Percentiles rank a stretch among this genome's conserved stretches.
phyloP scores from a whole-genome alignment of 2,888 invertebrate species.

The Fragum sueziense region DNA sequence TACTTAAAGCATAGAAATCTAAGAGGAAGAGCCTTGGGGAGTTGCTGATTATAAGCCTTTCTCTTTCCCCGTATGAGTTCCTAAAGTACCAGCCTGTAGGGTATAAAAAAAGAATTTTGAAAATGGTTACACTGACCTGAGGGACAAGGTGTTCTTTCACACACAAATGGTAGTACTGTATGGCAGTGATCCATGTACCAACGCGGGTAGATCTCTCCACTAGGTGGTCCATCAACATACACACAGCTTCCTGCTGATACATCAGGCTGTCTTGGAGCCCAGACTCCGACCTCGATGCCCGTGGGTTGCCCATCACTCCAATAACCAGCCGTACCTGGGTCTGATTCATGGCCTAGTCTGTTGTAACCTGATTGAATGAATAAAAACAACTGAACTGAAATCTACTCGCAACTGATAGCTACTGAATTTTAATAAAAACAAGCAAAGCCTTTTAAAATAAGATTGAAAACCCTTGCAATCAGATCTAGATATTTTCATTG shows the following conservation, averaged over 20 bases:
- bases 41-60: too few relatives aligned
- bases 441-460: background rate
- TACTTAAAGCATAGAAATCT: too few relatives aligned
- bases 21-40: too few relatives aligned
- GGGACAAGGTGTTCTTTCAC: slow-evolving; percentile 67
- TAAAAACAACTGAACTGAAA: background rate
- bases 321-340: slow-evolving; percentile 38
- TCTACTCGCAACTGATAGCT: background rate
- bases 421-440: background rate
- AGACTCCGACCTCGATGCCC: slow-evolving; percentile 67
- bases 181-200: slow-evolving; percentile 67
- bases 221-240: slow-evolving; percentile 39
- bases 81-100: too few relatives aligned
- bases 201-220: slow-evolving; percentile 19
- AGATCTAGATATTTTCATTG: background rate
- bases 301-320: slow-evolving; percentile 66
- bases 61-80: too few relatives aligned
- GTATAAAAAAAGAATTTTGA: too few relatives aligned
- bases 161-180: slow-evolving; percentile 59
- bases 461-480: background rate
- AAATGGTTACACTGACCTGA: slow-evolving; percentile 62
- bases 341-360: slow-evolving; percentile 24
- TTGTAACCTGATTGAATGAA: slow-evolving; percentile 58
- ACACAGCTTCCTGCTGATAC: slow-evolving; percentile 59
- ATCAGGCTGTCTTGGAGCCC: slow-evolving; percentile 66